Evolutionary conservation across 1,140 invertebrate genomes (phyloP), one percentile per base, ranked within the genome.

Genomic region (Philotrypesis tridentata): DNA sequence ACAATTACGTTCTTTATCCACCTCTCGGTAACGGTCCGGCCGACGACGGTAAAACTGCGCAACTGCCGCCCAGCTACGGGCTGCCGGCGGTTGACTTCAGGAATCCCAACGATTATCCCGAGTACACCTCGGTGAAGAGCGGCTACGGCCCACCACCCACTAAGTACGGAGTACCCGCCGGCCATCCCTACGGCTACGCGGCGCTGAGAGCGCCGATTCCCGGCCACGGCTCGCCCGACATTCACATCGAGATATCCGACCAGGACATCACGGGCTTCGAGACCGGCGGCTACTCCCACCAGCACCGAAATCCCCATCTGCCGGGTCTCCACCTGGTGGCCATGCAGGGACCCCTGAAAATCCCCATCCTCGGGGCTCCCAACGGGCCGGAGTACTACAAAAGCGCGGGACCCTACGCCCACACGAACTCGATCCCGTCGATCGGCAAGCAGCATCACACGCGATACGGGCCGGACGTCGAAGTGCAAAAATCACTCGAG

Each of bases 181-280:
- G 29, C n/a, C 70, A 72, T 3, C 40, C 3, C 17, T n/a, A 63
- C 2, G 43, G 31, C 21, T 72, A 82, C 7, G 0, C 60, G 0
- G 48, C 43, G 4, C 11, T 33, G 21, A 31, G 17, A 27, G 25
- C 43, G 7, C 27, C 31, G 5, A 29, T 33, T 1, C 8, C 61
- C 0, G 0, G 7, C 29, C 31, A 71, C 23, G 1, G 2, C 0
- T 5, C 21, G 27, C 80, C 80, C 1, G 72, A 70, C 12, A 63
- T 82, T 29, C 55, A 78, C 0, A 71, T 72, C 14, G 74, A 78
- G 27, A 78, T 82, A 25, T 77, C 74, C 1, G 40, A 82, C 12
- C 70, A 78, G 0, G 68, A 78, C 17, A 77, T 82, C 12, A 82
- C 55, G 0, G 80, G 75, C n/a, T 78, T 78, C 31, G 67, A 82